phyloP scores from a whole-genome alignment of 2,888 invertebrate species.

The Scotopteryx bipunctaria region DNA sequence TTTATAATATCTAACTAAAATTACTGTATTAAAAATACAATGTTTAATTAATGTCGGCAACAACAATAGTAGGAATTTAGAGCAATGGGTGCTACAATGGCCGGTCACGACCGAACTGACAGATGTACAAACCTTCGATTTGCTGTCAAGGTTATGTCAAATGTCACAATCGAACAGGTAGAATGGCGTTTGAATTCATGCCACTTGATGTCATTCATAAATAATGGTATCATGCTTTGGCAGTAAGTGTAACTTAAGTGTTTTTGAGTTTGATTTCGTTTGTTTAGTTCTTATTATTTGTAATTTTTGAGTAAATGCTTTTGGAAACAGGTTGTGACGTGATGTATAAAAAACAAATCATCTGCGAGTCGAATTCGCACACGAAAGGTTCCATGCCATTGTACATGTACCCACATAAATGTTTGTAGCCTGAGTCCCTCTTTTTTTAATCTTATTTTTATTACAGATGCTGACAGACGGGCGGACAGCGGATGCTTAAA shows the following conservation, averaged over 20 bases:
- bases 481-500: too few species aligned
- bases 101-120: constrained; percentile 48
- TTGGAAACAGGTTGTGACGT: too few species aligned
- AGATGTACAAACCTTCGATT: constrained; percentile 54
- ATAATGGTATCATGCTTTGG: constrained; percentile 10
- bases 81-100: constrained; percentile 53
- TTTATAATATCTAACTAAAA: constrained; percentile 23
- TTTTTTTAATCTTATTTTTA: too few species aligned
- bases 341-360: too few species aligned
- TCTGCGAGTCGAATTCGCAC: too few species aligned
- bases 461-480: too few species aligned
- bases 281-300: too few species aligned
- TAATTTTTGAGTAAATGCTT: too few species aligned
- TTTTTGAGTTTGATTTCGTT: neutral
- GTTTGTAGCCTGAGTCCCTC: too few species aligned
- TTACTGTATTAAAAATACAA: constrained; percentile 36
- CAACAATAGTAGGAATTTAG: constrained; percentile 53
- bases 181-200: constrained; percentile 19
- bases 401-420: too few species aligned
- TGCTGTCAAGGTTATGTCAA: constrained; percentile 57
- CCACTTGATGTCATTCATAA: constrained; percentile 24
- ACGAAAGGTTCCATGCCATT: too few species aligned
- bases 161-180: constrained; percentile 53
- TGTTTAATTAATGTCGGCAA: constrained; percentile 45
- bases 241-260: neutral